phyloP scores from a whole-genome alignment of 2,797 vertebrate genomes.

The Trachops cirrhosus region DNA sequence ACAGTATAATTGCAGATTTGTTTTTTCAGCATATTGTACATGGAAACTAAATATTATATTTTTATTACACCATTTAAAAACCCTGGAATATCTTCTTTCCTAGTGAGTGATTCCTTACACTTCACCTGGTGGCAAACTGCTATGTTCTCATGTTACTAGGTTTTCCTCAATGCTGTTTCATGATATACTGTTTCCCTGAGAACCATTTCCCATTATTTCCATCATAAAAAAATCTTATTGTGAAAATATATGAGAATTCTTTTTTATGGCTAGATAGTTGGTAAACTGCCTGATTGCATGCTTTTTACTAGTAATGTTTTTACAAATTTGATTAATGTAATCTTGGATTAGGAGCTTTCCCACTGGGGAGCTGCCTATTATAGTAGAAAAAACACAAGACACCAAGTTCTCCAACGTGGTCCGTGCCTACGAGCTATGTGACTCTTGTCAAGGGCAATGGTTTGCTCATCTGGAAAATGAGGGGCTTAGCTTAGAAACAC shows the following conservation, averaged over 20 bases:
- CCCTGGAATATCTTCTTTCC: neutral
- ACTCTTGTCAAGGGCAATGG: neutral
- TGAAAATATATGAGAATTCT: conserved; percentile 22
- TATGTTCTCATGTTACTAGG: neutral
- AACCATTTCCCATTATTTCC: neutral
- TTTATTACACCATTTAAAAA: neutral
- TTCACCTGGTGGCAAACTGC: neutral
- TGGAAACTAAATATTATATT: neutral
- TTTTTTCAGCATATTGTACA: neutral
- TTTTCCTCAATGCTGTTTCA: neutral
- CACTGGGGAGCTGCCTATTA: neutral
- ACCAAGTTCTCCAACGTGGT: neutral
- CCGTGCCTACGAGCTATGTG: neutral
- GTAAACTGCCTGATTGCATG: neutral
- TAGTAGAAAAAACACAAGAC: neutral
- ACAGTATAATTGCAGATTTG: neutral
- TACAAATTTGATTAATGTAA: neutral
- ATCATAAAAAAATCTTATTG: conserved; percentile 6
- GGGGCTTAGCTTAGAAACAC: neutral
- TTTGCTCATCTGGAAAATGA: conserved; percentile 10
- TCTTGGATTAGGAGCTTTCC: conserved; percentile 19
- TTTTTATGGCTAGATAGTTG: conserved; percentile 7
- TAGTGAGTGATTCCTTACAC: neutral
- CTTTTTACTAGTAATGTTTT: neutral
- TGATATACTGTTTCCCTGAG: neutral